Conservation (phyloP, 2,888 invertebrate genomes). For the Linnaemya vulpina region DNA sequence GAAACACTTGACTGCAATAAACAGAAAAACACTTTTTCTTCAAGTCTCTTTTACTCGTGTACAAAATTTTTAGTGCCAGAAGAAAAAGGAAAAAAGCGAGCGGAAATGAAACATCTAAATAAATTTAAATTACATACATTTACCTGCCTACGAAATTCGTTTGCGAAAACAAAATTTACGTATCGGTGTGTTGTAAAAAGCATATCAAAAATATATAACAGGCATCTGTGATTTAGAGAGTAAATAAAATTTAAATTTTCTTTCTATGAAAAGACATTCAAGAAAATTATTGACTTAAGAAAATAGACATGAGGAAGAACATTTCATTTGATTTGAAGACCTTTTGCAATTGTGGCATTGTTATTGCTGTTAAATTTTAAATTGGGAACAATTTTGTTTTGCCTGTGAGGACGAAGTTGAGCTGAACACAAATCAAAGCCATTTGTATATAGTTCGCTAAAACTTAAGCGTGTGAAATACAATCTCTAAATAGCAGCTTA, state of each 20-base stretch:
- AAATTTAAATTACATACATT: slow-evolving; percentile 41
- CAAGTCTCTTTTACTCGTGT: not conserved
- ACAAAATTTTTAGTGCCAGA: slow-evolving; percentile 24
- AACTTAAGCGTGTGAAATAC: no score
- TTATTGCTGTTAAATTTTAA: slow-evolving; percentile 22
- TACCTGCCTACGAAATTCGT: slow-evolving; percentile 33
- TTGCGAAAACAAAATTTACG: slow-evolving; percentile 19
- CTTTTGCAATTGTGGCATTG: slow-evolving; percentile 3
- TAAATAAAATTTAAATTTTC: slow-evolving; percentile 62
- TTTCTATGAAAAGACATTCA: not conserved
- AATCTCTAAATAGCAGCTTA: no score
- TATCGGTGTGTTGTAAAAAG: slow-evolving; percentile 33
- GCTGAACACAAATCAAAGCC: no score
- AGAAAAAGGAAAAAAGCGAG: not conserved
- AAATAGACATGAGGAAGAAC: not conserved
- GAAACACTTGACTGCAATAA: not conserved
- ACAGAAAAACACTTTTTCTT: slow-evolving; percentile 19
- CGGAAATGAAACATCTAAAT: slow-evolving; percentile 45
- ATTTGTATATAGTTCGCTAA: no score
- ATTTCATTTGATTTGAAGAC: slow-evolving; percentile 20
- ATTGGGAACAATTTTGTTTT: slow-evolving; percentile 10
- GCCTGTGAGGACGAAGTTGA: not conserved
- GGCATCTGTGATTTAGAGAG: slow-evolving; percentile 54
- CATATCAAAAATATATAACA: slow-evolving; percentile 44
- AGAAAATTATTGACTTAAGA: slow-evolving; percentile 23